Evolutionary conservation across 2,888 invertebrate genomes (phyloP), one percentile per base, ranked within the genome.

Genomic region (Trilocha varians): DNA sequence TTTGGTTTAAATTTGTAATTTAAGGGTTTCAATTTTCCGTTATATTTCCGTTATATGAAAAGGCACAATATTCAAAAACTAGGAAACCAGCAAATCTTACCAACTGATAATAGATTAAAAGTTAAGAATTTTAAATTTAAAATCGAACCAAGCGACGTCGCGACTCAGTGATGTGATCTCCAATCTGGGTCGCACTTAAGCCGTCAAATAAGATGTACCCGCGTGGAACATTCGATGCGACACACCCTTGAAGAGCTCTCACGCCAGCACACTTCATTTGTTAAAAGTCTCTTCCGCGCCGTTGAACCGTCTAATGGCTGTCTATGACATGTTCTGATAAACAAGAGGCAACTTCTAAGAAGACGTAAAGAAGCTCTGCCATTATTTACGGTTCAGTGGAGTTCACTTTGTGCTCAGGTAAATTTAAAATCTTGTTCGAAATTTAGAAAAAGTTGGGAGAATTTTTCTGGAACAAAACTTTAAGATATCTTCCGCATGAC

Each of bases 121-220:
- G n/a, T n/a, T n/a, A n/a, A n/a, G n/a, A n/a, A n/a, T n/a, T n/a
- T n/a, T n/a, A n/a, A n/a, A n/a, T n/a, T n/a, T 6, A 25, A 25
- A 6, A 25, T 11, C 25, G 25, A 25, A 25, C 25, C 25, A 14
- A 2, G 25, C 38, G 11, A 32, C 15, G 32, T 38, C 38, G 53
- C 63, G 61, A 53, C 65, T 52, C 46, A 46, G 44, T 58, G 69
- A 53, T 72, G 67, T 55, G 55, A 52, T 60, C 59, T 55, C 61
- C 67, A 66, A 70, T 70, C 68, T 62, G 51, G 58, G 52, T 56
- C 65, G 64, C 70, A 68, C 70, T 74, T 72, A 71, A 72, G 64
- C 69, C 65, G 70, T 77, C 78, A 73, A 62, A 69, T 61, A 62
- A 65, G 64, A 65, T 70, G 71, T 63, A 74, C 51, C 66, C 65